Evolutionary conservation across 2,888 invertebrate genomes (phyloP).

Genomic region (Quadroppia sp.): DNA sequence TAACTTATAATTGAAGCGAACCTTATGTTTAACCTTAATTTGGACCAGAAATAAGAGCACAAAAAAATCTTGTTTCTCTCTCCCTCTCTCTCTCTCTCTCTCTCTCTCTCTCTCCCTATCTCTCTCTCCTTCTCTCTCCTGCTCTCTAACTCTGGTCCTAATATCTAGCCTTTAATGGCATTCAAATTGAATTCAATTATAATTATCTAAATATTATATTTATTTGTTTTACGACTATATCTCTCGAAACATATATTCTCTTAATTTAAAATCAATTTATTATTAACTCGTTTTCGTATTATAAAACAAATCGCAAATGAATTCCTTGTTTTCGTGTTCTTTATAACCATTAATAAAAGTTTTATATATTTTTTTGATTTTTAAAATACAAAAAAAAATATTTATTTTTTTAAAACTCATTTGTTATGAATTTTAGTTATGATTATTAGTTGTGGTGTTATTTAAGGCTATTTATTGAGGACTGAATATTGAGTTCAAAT

Average conservation of each 20-base stretch:
- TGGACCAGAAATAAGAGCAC: conserved; percentile 21
- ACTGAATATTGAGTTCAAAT: not conserved
- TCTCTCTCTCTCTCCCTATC: no score
- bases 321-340: not conserved
- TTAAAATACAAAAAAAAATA: no score
- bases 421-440: no score
- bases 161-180: not conserved
- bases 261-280: not conserved
- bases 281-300: not conserved
- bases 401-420: no score
- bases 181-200: conserved; percentile 21
- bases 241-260: not conserved
- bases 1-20: not conserved
- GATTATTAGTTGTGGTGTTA: not conserved
- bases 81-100: no score
- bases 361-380: not conserved
- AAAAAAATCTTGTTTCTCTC: not conserved
- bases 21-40: conserved; percentile 28
- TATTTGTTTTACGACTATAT: not conserved
- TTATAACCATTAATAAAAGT: not conserved
- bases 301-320: not conserved
- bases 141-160: not conserved
- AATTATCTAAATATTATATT: conserved; percentile 10
- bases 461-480: not conserved
- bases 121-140: not conserved